phyloP scores from a whole-genome alignment of 2,797 vertebrate species.

The Notamacropus eugenii region DNA sequence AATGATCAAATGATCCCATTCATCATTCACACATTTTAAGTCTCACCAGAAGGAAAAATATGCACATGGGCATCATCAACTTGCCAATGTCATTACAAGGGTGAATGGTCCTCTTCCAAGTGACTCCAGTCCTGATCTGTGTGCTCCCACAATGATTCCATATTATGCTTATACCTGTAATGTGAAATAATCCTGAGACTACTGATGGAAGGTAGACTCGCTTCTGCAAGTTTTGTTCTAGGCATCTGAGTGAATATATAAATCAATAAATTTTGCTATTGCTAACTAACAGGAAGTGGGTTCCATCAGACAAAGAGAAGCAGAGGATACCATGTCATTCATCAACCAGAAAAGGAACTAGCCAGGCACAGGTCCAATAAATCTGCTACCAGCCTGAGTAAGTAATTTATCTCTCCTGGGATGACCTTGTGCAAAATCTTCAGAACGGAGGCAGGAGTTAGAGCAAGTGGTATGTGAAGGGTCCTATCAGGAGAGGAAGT shows the following conservation, averaged over 20 bases:
- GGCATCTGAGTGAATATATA: not conserved
- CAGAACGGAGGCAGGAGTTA: not conserved
- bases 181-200: not conserved
- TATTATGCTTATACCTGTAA: not conserved
- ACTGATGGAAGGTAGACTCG: not conserved
- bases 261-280: not conserved
- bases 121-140: not conserved
- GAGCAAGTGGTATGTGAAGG: not conserved
- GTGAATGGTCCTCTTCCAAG: not conserved
- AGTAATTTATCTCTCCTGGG: not conserved
- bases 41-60: not conserved
- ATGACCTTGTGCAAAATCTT: not conserved
- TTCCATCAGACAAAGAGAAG: not conserved
- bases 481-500: not conserved
- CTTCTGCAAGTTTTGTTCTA: not conserved
- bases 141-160: not conserved
- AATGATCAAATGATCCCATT: too few relatives aligned
- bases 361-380: not conserved
- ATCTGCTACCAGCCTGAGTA: not conserved
- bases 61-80: not conserved
- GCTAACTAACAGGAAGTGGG: not conserved
- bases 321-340: not conserved
- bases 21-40: not conserved
- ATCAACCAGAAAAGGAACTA: not conserved
- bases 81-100: not conserved